Evolutionary conservation across 2,888 invertebrate species (phyloP), one percentile per base, ranked within the genome.

Genomic region (Salticus scenicus): DNA sequence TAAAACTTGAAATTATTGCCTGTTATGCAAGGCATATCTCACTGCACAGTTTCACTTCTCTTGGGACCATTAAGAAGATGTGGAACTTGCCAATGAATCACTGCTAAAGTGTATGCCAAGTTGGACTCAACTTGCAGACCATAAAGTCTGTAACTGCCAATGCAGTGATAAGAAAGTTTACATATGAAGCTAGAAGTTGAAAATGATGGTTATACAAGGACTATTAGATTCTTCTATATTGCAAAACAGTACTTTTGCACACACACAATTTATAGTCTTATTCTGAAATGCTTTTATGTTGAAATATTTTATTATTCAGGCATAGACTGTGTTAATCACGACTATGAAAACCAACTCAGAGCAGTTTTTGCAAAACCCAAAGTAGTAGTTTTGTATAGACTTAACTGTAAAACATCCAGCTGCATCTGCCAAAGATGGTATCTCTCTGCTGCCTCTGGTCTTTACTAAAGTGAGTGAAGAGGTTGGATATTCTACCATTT

Each of bases 61-160:
- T 85, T 79, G 84, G 84, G 84, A 85, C 84, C 84, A 85, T 79
- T 42, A 47, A 79, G 84, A 70, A 77, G 83, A 83, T 63, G 84
- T 85, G 84, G 84, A 85, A 85, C 79, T 78, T 64, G 77, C 83
- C 83, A 73, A 84, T 64, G 20, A 70, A 77, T 77, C 76, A 83
- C 83, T 84, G 83, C 83, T 84, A 57, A 75, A 70, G 63, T 70
- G 57, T 64, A 71, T 31, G 73, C 80, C 83, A 84, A 84, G 83
- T 84, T 84, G 83, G 73, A 84, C 83, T 70, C 77, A 67, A 84
- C 77, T 76, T 84, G 77, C 77, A 77, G 77, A 76, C 77, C 73
- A 73, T 73, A 71, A 84, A 69, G 83, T 84, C 83, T 84, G 83
- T 84, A 84, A 84, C 83, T 84, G 83, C 83, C 77, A 84, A 84